Evolutionary conservation across 2,888 invertebrate species (phyloP).

Genomic region (Acleris emargana): DNA sequence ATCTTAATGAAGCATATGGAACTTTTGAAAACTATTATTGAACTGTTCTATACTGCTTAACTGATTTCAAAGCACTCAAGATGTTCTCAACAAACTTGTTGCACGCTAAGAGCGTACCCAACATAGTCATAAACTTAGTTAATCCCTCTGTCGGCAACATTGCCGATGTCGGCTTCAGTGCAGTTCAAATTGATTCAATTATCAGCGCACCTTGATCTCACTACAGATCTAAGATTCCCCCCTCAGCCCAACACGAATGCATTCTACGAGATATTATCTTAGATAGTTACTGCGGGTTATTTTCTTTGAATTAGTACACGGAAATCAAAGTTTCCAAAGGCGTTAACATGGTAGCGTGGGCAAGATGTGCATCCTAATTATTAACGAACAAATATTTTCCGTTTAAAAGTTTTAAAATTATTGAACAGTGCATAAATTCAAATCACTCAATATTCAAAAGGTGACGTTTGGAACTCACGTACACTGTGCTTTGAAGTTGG

Average conservation of each 20-base stretch:
- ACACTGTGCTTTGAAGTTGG: conserved; percentile 63
- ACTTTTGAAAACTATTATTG: conserved; percentile 55
- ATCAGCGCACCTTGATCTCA: conserved; percentile 78
- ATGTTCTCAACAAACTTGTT: conserved; percentile 79
- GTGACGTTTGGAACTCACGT: conserved; percentile 63
- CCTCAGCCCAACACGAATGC: conserved; percentile 52
- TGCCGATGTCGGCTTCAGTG: conserved; percentile 70
- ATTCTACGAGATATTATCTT: conserved; percentile 42
- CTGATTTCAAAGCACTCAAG: conserved; percentile 79
- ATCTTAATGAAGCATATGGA: conserved; percentile 47
- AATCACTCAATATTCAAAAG: conserved; percentile 55
- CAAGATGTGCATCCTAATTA: too few relatives aligned
- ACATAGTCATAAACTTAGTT: conserved; percentile 81
- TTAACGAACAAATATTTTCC: too few relatives aligned
- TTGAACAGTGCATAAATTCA: conserved; percentile 2
- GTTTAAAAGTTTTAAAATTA: too few relatives aligned
- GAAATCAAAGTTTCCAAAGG: too few relatives aligned
- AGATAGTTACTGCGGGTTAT: background rate
- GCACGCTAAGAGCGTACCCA: conserved; percentile 72
- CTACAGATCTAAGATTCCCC: conserved; percentile 71
- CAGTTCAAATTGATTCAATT: conserved; percentile 80
- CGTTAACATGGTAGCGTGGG: too few relatives aligned
- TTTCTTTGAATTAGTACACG: too few relatives aligned
- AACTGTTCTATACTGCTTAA: conserved; percentile 63
- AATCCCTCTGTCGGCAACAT: conserved; percentile 72